Evolutionary conservation across 2,797 vertebrate genomes (phyloP), one percentile per base, ranked within the genome.

Genomic region (Alauda arvensis): DNA sequence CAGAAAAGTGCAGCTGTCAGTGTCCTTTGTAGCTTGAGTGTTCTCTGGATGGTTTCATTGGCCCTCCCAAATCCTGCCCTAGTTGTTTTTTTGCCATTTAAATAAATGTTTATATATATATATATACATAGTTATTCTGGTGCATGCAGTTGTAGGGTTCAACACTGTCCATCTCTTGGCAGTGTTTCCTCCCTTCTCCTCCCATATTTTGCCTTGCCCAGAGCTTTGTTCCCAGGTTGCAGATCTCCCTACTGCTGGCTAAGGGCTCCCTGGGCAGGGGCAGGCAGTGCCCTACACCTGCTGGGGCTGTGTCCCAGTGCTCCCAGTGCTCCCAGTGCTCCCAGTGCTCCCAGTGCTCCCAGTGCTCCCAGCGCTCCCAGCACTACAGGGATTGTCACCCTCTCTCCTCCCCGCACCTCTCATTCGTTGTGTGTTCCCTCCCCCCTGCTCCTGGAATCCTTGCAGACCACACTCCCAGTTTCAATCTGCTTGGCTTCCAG

Each of bases 401-500:
- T 45, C 42, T 59, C 39, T 63, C 55, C 57, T 75, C 53, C 81
- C 63, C 48, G 8, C 37, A 24, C 21, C 40, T 88, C 28, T 28
- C 2, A 45, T 78, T 40, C 65, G 12, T 25, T 70, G 31, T 60
- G 1, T 74, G 83, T 49, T 69, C 33, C 17, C 42, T 48, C 59
- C 70, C 4, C 2, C 65, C 65, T 85, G 68, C 56, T 84, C 5
- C 1, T 26, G 37, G 52, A 88, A n/a, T 60, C 68, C n/a, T 51
- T 56, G 43, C 43, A 37, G 40, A 81, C 72, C 63, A 24, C 71
- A 18, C 48, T 62, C 69, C 46, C 55, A 75, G 23, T 55, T 93
- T 78, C 74, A 93, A 70, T 90, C 88, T 88, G 52, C 69, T 84
- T 87, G 65, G 48, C 57, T 93, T 77, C 75, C 65, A 65, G 63